These are phyloP conservation scores for Chrysaora quinquecirrha DNA, from an alignment of 30 jellyfish, hydroid and myxozoan genomes.

Conservation along the genomic window DNA sequence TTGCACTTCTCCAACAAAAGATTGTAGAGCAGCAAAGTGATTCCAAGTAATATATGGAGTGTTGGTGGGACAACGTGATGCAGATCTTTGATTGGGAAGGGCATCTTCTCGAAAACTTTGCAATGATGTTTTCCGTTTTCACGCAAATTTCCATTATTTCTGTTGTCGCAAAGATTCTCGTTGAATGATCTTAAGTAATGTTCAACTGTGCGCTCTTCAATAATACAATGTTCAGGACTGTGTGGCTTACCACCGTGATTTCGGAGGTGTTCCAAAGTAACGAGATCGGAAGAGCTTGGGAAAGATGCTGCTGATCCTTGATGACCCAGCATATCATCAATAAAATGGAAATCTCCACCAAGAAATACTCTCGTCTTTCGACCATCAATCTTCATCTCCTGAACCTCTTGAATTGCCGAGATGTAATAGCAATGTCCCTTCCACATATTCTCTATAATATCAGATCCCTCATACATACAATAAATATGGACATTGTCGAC, in stretches of 20 bases:
- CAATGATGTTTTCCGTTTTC: conserved; percentile 10
- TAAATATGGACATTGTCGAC: too few species aligned
- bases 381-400: too few species aligned
- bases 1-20: background rate
- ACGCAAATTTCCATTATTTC: conserved; percentile 13
- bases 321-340: too few species aligned
- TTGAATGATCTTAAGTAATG: conserved; percentile 14
- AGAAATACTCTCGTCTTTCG: too few species aligned
- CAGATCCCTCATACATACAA: too few species aligned
- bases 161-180: background rate
- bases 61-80: conserved; percentile 6
- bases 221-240: conserved; percentile 24
- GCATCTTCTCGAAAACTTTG: conserved; percentile 16
- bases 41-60: conserved; percentile 12
- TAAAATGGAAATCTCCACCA: conserved; percentile 34
- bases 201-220: conserved; percentile 22
- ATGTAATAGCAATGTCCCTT: too few species aligned
- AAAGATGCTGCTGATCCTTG: too few species aligned
- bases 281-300: conserved; percentile 30
- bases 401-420: too few species aligned
- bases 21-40: conserved; percentile 14
- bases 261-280: conserved; percentile 31
- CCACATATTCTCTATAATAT: too few species aligned
- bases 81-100: conserved; percentile 9
- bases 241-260: conserved; percentile 32